These are phyloP conservation scores for Onthophagus taurus DNA, from an alignment of 1,140 invertebrate genomes.

Conservation along the genomic window DNA sequence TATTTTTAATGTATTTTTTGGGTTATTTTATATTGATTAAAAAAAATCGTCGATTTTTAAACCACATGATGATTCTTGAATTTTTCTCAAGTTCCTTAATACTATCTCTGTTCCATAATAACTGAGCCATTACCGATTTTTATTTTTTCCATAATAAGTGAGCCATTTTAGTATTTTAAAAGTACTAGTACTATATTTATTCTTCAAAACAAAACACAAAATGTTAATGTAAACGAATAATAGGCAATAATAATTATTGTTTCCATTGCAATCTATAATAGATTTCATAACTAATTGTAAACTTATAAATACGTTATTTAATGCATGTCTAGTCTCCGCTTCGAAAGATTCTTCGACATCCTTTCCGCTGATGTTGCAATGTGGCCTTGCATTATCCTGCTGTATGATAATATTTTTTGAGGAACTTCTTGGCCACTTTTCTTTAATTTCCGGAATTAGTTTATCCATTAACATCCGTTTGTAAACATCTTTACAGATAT, in stretches of 20 bases:
- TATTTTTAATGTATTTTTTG: too few species aligned
- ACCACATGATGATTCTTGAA: too few species aligned
- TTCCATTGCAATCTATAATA: constrained; percentile 9
- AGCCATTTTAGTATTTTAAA: constrained; percentile 1
- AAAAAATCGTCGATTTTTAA: too few species aligned
- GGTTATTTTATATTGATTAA: too few species aligned
- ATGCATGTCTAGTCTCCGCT: constrained; percentile 6
- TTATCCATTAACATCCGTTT: constrained; percentile 5
- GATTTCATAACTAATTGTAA: constrained; percentile 10
- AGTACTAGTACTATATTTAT: constrained; percentile 1
- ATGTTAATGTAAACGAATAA: constrained; percentile 7
- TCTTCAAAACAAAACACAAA: constrained; percentile 1
- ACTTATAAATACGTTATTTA: constrained; percentile 9
- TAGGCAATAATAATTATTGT: constrained; percentile 10
- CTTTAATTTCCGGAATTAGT: constrained; percentile 3
- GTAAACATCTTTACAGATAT: constrained; percentile 9
- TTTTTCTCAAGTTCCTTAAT: neutral
- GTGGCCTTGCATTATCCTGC: constrained; percentile 8
- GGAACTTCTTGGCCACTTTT: constrained; percentile 4
- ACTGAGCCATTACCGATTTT: neutral
- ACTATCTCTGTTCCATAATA: neutral
- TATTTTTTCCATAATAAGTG: neutral
- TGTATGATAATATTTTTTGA: constrained; percentile 9
- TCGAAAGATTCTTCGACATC: constrained; percentile 1
- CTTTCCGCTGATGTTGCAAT: neutral